Percentiles rank a stretch among this genome's conserved stretches.
Evolutionary conservation across 2,888 invertebrate species (phyloP).

Genomic region (Hyles lineata): DNA sequence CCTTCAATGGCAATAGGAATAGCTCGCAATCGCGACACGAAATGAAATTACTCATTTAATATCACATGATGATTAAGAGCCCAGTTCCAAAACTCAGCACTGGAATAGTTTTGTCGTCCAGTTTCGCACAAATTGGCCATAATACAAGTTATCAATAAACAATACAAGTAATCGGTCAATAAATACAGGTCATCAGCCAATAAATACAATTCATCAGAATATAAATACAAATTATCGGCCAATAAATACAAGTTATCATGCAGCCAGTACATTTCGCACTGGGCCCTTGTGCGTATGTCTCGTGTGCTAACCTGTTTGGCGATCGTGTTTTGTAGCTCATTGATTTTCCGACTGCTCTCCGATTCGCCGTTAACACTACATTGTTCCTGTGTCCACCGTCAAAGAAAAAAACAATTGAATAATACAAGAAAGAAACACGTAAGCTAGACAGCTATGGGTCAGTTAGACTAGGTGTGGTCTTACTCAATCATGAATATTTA

Average conservation of each 20-base stretch:
- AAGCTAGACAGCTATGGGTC: not conserved
- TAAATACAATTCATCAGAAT: not conserved
- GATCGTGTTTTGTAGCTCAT: conserved; percentile 93
- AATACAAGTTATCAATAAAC: not conserved
- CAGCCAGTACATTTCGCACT: not conserved
- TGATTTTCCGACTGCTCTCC: conserved; percentile 84
- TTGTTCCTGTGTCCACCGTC: conserved; percentile 73
- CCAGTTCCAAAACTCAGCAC: conserved; percentile 12
- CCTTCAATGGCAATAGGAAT: conserved; percentile 21
- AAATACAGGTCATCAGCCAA: not conserved
- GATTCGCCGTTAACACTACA: conserved; percentile 78
- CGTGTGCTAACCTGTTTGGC: conserved; percentile 91
- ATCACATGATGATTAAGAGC: conserved; percentile 10
- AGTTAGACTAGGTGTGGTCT: conserved; percentile 31
- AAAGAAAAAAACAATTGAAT: conserved; percentile 61
- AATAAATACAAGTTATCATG: not conserved
- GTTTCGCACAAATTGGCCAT: not conserved
- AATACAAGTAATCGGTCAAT: not conserved
- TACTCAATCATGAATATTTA: conserved; percentile 35
- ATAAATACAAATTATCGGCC: not conserved
- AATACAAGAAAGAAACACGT: conserved; percentile 45
- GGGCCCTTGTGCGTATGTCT: conserved; percentile 16
- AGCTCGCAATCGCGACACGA: conserved; percentile 27
- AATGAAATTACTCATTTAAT: not conserved
- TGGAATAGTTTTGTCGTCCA: not conserved